Percentiles rank a stretch among this genome's conserved stretches.
Evolutionary conservation across 2,113 vertebrate genomes (phyloP).

Genomic region (Macquaria ambigua): DNA sequence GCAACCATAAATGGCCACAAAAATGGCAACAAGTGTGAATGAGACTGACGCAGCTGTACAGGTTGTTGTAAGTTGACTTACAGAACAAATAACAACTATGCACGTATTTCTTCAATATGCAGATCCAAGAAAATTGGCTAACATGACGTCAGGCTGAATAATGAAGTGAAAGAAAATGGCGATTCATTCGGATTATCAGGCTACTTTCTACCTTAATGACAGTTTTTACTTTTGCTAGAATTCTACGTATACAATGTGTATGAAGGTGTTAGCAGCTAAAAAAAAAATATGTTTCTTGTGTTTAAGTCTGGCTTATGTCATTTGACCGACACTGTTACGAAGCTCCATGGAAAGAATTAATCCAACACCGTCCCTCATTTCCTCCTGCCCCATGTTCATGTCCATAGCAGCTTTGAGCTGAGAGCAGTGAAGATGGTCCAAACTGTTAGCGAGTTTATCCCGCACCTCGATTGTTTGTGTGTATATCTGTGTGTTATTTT

Average conservation of each 20-base stretch:
- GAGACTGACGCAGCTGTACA: background rate
- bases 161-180: too few relatives aligned
- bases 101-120: background rate
- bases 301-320: background rate
- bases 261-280: too few relatives aligned
- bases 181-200: too few relatives aligned
- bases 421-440: background rate
- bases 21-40: background rate
- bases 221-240: too few relatives aligned
- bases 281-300: too few relatives aligned
- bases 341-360: background rate
- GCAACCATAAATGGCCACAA: too few relatives aligned
- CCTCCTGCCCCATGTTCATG: background rate
- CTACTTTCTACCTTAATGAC: background rate
- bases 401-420: background rate
- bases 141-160: too few relatives aligned
- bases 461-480: conserved; percentile 19
- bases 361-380: background rate
- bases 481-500: conserved; percentile 23
- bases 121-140: too few relatives aligned
- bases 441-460: background rate
- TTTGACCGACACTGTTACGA: background rate
- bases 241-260: too few relatives aligned
- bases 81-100: background rate
- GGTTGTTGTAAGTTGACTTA: background rate